Evolutionary conservation across 2,113 vertebrate species (phyloP), one percentile per base, ranked within the genome.

Genomic region (Calyptommatus sinebrachiatus): DNA sequence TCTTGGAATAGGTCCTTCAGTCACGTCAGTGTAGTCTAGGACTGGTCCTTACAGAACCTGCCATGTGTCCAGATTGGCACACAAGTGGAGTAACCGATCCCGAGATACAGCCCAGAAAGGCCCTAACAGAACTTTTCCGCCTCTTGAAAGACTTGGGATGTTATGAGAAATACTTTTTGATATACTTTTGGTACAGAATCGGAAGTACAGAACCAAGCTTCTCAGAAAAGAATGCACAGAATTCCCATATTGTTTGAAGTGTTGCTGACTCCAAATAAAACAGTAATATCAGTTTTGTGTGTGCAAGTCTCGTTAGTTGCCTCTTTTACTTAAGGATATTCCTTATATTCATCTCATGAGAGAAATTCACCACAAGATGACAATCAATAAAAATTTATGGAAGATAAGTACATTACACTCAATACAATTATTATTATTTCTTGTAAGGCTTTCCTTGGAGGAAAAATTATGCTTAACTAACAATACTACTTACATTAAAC

Each of bases 401-500:
- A 26, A 41, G 29, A 31, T 61, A 10, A 20, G 20, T 11, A 21
- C 74, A 8, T 61, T 48, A 45, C 46, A 65, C n/a, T 5, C 61
- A 45, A 41, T 26, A 62, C 5, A 61, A 31, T 29, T 29, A 4
- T 57, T 28, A 63, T 18, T 35, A 8, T 16, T 14, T 14, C 2
- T 50, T 60, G 2, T 7, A 45, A 71, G n/a, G 7, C 29, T 74
- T 83, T 57, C 53, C 53, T 57, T 5, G 5, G 22, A 24, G 28
- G 14, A 7, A 29, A 12, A 69, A 62, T 76, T 5, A 21, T 31
- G 65, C 8, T 48, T 62, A 57, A 28, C 2, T 14, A 24, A 4
- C 45, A 6, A 1, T 41, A 16, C 50, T 70, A 72, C 87, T 89
- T 79, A 90, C 76, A 0, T 78, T 85, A 87, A 46, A 0, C 50